Evolutionary conservation across 2,797 vertebrate species (phyloP).

Genomic region (Dendrocincla fuliginosa): DNA sequence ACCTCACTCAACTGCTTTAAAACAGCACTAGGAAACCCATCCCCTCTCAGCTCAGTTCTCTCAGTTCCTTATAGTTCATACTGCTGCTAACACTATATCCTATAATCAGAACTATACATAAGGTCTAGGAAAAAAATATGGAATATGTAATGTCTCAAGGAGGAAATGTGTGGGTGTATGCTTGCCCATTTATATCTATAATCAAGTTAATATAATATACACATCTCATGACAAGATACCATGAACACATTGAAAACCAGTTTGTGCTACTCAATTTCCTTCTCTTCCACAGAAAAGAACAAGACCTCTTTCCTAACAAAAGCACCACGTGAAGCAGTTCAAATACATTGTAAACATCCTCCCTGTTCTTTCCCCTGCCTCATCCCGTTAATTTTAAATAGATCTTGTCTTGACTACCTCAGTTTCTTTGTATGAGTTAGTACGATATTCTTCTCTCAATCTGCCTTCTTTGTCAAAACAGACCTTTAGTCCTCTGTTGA

Average conservation of each 20-base stretch:
- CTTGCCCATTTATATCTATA: not conserved
- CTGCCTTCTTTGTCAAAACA: constrained; percentile 5
- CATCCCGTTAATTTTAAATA: not conserved
- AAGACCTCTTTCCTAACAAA: not conserved
- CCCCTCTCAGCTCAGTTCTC: not conserved
- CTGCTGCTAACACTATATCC: not conserved
- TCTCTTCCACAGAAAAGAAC: not conserved
- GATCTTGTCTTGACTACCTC: not conserved
- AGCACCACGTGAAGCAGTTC: not conserved
- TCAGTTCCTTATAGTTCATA: not conserved
- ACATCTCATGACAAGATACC: not conserved
- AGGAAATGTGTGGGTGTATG: not conserved
- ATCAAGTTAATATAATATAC: not conserved
- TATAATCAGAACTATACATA: not conserved
- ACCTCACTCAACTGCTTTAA: accelerated
- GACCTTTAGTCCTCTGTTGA: not conserved
- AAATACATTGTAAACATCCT: not conserved
- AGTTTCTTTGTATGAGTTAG: not conserved
- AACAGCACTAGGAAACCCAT: not conserved
- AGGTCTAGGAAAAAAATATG: not conserved
- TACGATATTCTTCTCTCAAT: not conserved
- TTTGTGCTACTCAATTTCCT: not conserved
- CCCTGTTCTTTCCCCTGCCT: not conserved
- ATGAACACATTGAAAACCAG: not conserved
- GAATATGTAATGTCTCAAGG: not conserved